Base-by-base conservation (phyloP, 2,888 invertebrate species). In the Pachliopta kotzebuea region DNA sequence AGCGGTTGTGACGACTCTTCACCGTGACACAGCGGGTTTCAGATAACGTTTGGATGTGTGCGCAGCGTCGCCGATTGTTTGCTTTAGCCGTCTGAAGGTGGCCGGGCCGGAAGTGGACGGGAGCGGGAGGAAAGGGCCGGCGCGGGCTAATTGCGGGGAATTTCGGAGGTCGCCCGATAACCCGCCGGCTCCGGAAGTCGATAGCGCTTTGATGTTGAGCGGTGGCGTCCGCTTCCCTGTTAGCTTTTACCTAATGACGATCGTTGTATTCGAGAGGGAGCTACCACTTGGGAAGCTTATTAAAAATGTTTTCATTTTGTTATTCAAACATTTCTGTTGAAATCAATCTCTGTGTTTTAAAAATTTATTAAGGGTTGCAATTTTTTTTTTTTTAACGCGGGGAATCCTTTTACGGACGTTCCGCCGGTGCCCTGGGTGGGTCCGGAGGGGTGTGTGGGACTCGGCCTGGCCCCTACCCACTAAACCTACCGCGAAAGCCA, bases 81-180 rank as follows among this genome's bases (percentile, higher is more conserved):
- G 69, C 71, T 69, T 52, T 68, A 69, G 72, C 69, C 71, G 73
- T 69, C 71, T 70, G 70, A 70, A 74, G 74, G 74, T 70, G 70
- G 68, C 67, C 77, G 66, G 70, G 75, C 72, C 79, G 79, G 79
- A 79, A 78, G 78, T 74, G 71, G 72, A 70, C 77, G 74, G 78
- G 73, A 73, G 77, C 76, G 77, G 80, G 77, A 77, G 76, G 79
- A 76, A 80, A 77, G 76, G 78, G 74, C 79, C 76, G 77, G 74
- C 79, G 78, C 77, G 76, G 76, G 76, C 76, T 80, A 88, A 88
- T 88, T 89, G 88, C 83, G 83, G 82, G 86, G 85, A 85, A 80
- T 89, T 89, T 87, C 84, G 88, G 86, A 85, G 89, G 87, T 85
- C 88, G 85, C 82, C 81, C 83, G 89, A 90, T 90, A 89, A 88